Percentiles rank a stretch among this genome's conserved stretches.
These are phyloP conservation scores for Gadus macrocephalus DNA, from an alignment of 2,113 vertebrate species.

Conservation along the genomic window DNA sequence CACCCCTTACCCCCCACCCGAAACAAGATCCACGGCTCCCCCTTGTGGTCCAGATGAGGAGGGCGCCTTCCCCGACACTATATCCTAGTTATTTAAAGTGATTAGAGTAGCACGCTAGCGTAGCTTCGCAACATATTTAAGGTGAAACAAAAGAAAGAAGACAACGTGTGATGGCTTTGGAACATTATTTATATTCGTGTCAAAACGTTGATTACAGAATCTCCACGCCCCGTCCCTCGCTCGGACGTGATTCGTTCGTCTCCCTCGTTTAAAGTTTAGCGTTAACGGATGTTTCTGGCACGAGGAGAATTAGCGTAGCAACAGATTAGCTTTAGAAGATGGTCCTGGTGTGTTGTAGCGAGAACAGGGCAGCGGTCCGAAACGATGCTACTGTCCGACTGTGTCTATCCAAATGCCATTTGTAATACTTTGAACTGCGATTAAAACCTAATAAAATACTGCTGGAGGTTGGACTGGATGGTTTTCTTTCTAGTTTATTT, in stretches of 20 bases:
- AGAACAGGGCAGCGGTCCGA: conserved; percentile 20
- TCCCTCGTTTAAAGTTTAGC: conserved; percentile 42
- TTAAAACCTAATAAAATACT: conserved; percentile 61
- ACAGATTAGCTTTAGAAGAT: conserved; percentile 24
- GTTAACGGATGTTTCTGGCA: conserved; percentile 42
- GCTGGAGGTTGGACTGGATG: neutral
- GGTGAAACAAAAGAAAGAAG: conserved; percentile 46
- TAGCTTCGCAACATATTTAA: conserved; percentile 71
- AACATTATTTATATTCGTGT: conserved; percentile 71
- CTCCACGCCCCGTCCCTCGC: conserved; percentile 62
- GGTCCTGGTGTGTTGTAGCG: conserved; percentile 19
- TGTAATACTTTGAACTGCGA: conserved; percentile 46
- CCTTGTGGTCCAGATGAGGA: no score
- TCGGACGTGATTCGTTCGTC: conserved; percentile 52
- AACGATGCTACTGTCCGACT: conserved; percentile 43
- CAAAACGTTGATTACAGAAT: conserved; percentile 41
- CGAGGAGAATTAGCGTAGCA: conserved; percentile 17
- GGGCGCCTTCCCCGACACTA: conserved; percentile 56
- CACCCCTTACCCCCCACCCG: neutral
- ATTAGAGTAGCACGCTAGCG: conserved; percentile 71
- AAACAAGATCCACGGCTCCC: no score
- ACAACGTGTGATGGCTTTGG: conserved; percentile 49
- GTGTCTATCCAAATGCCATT: conserved; percentile 54
- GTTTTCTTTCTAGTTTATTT: neutral
- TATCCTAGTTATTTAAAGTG: conserved; percentile 70